phyloP scores from a whole-genome alignment of 2,888 invertebrate species.

The Acanthosepion lycidas region DNA sequence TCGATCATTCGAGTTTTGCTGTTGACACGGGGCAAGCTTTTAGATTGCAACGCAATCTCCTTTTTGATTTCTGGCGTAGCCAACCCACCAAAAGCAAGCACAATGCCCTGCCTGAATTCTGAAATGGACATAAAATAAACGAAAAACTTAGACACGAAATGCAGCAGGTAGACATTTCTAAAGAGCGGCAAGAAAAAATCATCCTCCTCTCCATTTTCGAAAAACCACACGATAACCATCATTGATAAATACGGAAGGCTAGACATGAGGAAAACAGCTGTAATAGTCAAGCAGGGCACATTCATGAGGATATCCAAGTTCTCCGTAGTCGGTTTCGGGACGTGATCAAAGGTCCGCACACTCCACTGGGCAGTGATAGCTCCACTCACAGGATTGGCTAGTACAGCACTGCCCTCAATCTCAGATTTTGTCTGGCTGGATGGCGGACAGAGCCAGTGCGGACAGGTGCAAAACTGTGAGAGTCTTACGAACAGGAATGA shows the following conservation, averaged over 20 bases:
- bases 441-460: not conserved
- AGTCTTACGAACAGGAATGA: not conserved
- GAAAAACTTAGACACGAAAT: constrained; percentile 41
- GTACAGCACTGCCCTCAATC: not conserved
- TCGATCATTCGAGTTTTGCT: constrained; percentile 35
- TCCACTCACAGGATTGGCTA: not conserved
- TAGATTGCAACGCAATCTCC: not conserved
- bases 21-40: constrained; percentile 16
- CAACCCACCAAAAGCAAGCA: not conserved
- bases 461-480: not conserved
- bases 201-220: not conserved
- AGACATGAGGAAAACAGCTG: not conserved
- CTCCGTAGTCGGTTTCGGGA: not conserved
- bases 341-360: constrained; percentile 37
- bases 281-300: not conserved
- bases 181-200: not conserved
- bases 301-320: constrained; percentile 12
- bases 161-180: not conserved
- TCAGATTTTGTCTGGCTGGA: constrained; percentile 9
- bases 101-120: not conserved
- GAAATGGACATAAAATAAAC: constrained; percentile 41
- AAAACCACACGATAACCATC: constrained; percentile 24
- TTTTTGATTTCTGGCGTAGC: not conserved
- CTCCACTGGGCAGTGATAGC: constrained; percentile 10
- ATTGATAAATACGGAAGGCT: constrained; percentile 34